Conservation (phyloP, 2,797 vertebrate species). For the Carcharodon carcharias region DNA sequence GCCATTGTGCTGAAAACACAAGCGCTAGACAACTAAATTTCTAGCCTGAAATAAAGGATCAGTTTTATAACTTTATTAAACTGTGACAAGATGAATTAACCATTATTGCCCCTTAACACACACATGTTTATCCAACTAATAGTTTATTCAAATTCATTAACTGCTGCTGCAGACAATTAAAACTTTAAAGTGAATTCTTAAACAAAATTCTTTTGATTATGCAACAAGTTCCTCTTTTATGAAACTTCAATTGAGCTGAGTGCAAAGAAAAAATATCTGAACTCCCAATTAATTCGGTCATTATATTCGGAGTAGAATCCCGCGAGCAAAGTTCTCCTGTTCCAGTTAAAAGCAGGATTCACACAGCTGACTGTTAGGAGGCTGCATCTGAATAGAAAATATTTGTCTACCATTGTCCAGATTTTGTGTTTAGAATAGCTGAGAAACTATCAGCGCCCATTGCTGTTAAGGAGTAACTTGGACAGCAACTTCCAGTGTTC, state of each 20-base stretch:
- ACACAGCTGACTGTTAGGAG: background rate
- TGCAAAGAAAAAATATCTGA: conserved; percentile 2
- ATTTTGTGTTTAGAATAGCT: background rate
- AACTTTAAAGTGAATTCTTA: conserved; percentile 23
- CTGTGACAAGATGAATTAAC: background rate
- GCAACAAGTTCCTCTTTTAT: conserved; percentile 3
- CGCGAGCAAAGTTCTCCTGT: background rate
- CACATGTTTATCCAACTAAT: background rate
- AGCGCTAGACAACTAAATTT: background rate
- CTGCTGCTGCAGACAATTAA: background rate
- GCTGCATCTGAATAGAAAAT: background rate
- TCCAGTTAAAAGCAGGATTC: background rate
- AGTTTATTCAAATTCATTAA: conserved; percentile 34
- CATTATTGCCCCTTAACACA: background rate
- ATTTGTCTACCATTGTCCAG: background rate
- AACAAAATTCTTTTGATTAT: conserved; percentile 15
- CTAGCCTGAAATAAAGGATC: background rate
- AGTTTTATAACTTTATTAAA: background rate
- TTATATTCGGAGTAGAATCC: background rate
- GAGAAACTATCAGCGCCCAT: background rate
- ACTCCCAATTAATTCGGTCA: conserved; percentile 23
- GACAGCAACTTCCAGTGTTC: background rate
- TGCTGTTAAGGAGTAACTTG: background rate
- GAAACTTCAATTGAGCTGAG: conserved; percentile 10
- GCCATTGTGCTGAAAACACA: background rate